Evolutionary conservation across 2,113 vertebrate species (phyloP), one percentile per base, ranked within the genome.

Genomic region (Aix galericulata): DNA sequence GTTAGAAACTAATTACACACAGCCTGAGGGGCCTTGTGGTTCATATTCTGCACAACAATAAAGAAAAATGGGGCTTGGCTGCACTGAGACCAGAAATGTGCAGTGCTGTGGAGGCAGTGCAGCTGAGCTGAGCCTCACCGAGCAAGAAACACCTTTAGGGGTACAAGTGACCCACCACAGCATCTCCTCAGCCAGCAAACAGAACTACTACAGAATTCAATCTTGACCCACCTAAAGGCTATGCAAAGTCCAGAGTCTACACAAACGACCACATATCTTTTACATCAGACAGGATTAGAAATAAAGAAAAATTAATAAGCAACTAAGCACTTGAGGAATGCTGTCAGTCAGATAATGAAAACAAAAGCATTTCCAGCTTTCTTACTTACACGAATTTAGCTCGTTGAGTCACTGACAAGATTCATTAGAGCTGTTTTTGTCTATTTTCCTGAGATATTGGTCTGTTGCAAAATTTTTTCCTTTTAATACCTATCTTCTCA

Each of bases 1-100:
- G 86, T 92, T 93, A 95, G 86, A 92, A 93, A 82, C 77, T 91
- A 96, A 96, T 84, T 93, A 95, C 83, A 78, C 66, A 68, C 44
- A 86, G 91, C 86, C 94, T 15, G 58, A 92, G 75, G 92, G 88
- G 63, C 81, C 55, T 26, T 87, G 83, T 0, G 2, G 91, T 85
- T 93, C 42, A 6, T 42, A 62, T 58, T 79, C 88, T 74, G 77
- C 62, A 89, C 62, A 92, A 88, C 42, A 82, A 82, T 66, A 15
- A 79, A 82, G 69, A 91, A 79, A 96, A 91, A 86, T 27, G 59
- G 75, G 84, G 63, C 67, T 92, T 82, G 77, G 73, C 40, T 94
- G 77, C 36, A 38, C 71, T 11, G 67, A 66, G 44, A 91, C 67
- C 31, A 92, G 82, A 85, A 93, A 79, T 20, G 29, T 59, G 67